Evolutionary conservation across 2,888 invertebrate species (phyloP).

Genomic region (Charanyca ferruginea): DNA sequence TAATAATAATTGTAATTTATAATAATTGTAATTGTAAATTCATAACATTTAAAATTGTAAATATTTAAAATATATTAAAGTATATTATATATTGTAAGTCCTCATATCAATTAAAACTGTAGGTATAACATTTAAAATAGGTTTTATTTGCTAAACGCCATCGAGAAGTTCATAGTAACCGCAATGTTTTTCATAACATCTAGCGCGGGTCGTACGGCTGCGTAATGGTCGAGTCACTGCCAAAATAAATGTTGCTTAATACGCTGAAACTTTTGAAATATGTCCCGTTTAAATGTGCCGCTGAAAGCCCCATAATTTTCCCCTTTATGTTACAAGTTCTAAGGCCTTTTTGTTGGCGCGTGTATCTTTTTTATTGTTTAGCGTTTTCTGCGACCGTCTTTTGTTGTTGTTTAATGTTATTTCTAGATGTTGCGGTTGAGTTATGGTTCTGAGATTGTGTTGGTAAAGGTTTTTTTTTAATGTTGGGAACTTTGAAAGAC

Average conservation of each 20-base stretch:
- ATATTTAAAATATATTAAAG: too few relatives aligned
- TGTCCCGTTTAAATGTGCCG: conserved; percentile 89
- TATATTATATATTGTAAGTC: too few relatives aligned
- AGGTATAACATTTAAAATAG: too few relatives aligned
- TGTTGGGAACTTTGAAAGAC: neutral
- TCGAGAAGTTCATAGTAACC: conserved; percentile 70
- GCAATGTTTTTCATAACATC: conserved; percentile 81
- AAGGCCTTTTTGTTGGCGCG: conserved; percentile 78
- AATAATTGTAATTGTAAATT: too few relatives aligned
- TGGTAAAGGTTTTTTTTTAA: conserved; percentile 37
- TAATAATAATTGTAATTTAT: too few relatives aligned
- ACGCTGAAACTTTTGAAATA: conserved; percentile 91
- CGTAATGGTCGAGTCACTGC: conserved; percentile 89
- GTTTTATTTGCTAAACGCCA: neutral
- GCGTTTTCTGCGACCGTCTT: conserved; percentile 69
- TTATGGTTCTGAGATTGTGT: conserved; percentile 49
- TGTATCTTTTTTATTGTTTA: conserved; percentile 83
- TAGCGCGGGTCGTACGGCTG: conserved; percentile 72
- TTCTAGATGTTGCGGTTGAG: conserved; percentile 54
- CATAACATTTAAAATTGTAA: too few relatives aligned
- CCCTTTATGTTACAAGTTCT: conserved; percentile 86
- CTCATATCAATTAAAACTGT: too few relatives aligned
- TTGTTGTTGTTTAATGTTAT: conserved; percentile 67
- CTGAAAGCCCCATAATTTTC: conserved; percentile 90
- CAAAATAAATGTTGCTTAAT: conserved; percentile 91